Evolutionary conservation across 2,888 invertebrate species (phyloP).

Genomic region (Amiota communis): DNA sequence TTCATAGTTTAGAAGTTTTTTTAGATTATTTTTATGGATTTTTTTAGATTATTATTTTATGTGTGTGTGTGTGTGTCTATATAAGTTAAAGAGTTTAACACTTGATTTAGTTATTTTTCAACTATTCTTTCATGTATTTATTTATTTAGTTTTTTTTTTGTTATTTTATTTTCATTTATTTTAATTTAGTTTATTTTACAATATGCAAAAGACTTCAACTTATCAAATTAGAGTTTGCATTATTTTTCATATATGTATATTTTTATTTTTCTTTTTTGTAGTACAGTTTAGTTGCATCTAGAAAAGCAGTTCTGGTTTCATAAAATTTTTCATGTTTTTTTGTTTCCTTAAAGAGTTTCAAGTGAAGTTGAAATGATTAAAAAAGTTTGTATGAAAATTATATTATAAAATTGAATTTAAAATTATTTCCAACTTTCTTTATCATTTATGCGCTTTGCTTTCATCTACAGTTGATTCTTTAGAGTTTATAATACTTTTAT

Average conservation of each 20-base stretch:
- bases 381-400: conserved; percentile 29
- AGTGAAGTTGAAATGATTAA: too few species aligned
- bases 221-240: conserved; percentile 33
- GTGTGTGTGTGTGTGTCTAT: conserved; percentile 26
- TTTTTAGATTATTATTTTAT: background rate
- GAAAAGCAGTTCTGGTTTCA: conserved; percentile 44
- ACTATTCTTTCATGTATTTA: conserved; percentile 19
- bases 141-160: conserved; percentile 8
- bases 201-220: conserved; percentile 46
- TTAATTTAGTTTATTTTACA: conserved; percentile 48
- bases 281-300: conserved; percentile 54
- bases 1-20: conserved; percentile 49
- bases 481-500: too few species aligned
- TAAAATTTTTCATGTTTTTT: conserved; percentile 35
- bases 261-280: conserved; percentile 12
- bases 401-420: too few species aligned
- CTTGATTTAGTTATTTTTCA: conserved; percentile 8
- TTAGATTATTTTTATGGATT: conserved; percentile 30
- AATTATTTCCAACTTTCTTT: too few species aligned
- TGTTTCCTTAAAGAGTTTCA: conserved; percentile 12
- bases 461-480: too few species aligned
- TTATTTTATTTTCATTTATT: conserved; percentile 29
- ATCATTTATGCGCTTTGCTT: too few species aligned
- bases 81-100: background rate
- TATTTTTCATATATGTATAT: background rate